A percentile compares a stretch with the other conserved stretches of the same genome.
Evolutionary conservation across 2,797 vertebrate genomes (phyloP).

Genomic region (Tauraco hartlaubi): DNA sequence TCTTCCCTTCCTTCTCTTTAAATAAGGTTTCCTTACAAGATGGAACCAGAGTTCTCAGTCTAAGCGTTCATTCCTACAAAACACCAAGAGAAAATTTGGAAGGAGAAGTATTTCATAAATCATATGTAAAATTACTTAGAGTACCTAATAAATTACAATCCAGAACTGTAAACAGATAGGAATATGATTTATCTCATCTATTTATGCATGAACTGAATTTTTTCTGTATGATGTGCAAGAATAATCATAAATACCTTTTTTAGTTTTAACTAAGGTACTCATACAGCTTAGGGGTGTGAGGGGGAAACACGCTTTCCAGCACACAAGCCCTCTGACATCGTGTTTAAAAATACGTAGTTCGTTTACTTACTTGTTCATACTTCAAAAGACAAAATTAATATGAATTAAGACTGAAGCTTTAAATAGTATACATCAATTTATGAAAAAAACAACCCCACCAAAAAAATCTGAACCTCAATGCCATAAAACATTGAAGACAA

Average conservation of each 20-base stretch:
- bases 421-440: neutral
- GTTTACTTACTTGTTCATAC: neutral
- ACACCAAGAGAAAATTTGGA: neutral
- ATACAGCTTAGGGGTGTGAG: fast-evolving
- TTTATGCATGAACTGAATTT: neutral
- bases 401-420: neutral
- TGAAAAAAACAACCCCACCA: neutral
- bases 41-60: neutral
- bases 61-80: neutral
- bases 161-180: neutral
- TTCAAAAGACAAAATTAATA: neutral
- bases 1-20: neutral
- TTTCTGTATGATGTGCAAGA: neutral
- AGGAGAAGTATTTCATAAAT: neutral
- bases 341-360: neutral
- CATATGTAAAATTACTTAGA: neutral
- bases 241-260: neutral
- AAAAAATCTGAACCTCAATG: neutral
- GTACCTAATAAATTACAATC: neutral
- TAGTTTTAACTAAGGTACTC: neutral
- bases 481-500: neutral
- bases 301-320: neutral
- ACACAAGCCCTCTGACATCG: neutral
- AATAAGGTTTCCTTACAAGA: neutral
- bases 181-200: neutral